Conservation (phyloP, 2,113 vertebrate genomes). For the Rana temporaria region DNA sequence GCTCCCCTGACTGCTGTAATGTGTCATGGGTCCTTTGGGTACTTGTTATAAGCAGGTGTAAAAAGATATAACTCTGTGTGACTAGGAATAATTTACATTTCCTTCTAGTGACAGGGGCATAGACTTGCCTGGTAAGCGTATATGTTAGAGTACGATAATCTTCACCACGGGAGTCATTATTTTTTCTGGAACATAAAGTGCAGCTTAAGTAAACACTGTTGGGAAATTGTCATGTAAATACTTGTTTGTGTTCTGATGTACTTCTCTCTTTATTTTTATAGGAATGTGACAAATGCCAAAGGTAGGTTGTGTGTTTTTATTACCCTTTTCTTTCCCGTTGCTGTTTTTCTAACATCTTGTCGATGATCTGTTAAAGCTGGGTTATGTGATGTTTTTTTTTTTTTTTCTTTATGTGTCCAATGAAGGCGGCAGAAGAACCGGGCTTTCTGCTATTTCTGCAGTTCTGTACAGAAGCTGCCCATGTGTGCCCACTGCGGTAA, state of each 20-base stretch:
- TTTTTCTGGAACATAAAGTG: conserved; percentile 24
- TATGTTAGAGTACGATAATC: conserved; percentile 1
- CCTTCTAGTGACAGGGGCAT: background rate
- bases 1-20: conserved; percentile 21
- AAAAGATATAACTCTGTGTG: conserved; percentile 5
- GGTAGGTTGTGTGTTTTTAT: conserved; percentile 73
- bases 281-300: conserved; percentile 98
- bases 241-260: conserved; percentile 43
- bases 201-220: conserved; percentile 7
- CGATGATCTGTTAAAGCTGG: background rate
- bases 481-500: conserved; percentile 97
- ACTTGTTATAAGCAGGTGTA: conserved; percentile 35
- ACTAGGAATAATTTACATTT: conserved; percentile 24
- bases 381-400: conserved; percentile 9
- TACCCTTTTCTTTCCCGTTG: conserved; percentile 34
- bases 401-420: conserved; percentile 59
- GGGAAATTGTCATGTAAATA: conserved; percentile 36
- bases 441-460: conserved; percentile 98
- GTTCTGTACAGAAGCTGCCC: conserved; percentile 91
- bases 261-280: conserved; percentile 70
- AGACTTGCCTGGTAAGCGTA: conserved; percentile 29
- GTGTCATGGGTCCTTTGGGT: conserved; percentile 29
- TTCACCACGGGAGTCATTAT: conserved; percentile 28
- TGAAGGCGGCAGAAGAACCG: conserved; percentile 95
- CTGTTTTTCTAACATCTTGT: conserved; percentile 27